Conservation (phyloP, 2,888 invertebrate species). For the Cosmia pyralina region DNA sequence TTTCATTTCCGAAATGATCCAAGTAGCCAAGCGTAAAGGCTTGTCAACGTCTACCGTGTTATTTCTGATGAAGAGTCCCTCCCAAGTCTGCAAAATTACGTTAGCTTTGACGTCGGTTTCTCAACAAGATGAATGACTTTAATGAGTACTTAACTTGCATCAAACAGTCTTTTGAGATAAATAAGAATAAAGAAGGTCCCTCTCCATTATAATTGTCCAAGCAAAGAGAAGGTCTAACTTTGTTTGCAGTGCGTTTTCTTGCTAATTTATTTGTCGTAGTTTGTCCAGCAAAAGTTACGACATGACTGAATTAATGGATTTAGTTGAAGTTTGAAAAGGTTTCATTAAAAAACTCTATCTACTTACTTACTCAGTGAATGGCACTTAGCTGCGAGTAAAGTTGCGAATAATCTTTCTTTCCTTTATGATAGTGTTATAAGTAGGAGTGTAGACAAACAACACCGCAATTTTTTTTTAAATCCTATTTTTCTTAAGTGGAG, state of each 20-base stretch:
- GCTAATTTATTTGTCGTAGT: conserved; percentile 44
- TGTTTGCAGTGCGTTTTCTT: conserved; percentile 43
- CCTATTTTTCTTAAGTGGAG: background rate
- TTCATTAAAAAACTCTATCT: conserved; percentile 43
- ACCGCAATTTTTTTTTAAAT: background rate
- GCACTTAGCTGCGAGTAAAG: conserved; percentile 5
- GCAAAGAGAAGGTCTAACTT: conserved; percentile 36
- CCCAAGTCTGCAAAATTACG: conserved; percentile 22
- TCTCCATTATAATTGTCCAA: conserved; percentile 23
- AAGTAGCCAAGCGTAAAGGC: conserved; percentile 25
- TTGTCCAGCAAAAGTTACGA: conserved; percentile 38
- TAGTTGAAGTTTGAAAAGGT: conserved; percentile 36
- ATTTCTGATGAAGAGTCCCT: conserved; percentile 16
- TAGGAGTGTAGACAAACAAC: background rate
- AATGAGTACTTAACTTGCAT: conserved; percentile 53
- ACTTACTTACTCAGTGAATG: conserved; percentile 15
- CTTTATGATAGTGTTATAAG: background rate
- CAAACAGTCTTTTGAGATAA: conserved; percentile 49
- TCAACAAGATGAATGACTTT: conserved; percentile 48
- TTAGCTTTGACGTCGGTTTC: conserved; percentile 43
- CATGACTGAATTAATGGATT: conserved; percentile 34
- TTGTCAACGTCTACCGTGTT: conserved; percentile 31
- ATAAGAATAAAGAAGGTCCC: conserved; percentile 47
- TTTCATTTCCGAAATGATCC: conserved; percentile 7
- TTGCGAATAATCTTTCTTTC: background rate